phyloP scores from a whole-genome alignment of 2,797 vertebrate genomes.

The Mallotus villosus region DNA sequence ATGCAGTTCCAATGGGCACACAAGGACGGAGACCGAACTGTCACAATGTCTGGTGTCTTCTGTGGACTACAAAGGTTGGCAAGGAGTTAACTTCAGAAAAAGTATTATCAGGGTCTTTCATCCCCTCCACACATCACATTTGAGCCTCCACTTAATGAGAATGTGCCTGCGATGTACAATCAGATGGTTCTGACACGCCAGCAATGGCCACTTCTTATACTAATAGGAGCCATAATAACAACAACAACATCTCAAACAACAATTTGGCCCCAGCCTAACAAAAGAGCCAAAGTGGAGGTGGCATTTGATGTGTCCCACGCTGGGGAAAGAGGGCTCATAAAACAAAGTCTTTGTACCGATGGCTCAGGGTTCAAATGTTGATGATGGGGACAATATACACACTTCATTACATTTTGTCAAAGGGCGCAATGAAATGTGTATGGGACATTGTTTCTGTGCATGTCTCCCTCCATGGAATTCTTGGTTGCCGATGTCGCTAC shows the following conservation, averaged over 20 bases:
- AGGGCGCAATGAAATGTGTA: constrained; percentile 82
- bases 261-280: constrained; percentile 68
- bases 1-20: not conserved
- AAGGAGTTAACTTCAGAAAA: constrained; percentile 59
- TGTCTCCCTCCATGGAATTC: constrained; percentile 81
- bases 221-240: constrained; percentile 69
- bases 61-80: constrained; percentile 52
- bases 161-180: constrained; percentile 51
- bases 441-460: constrained; percentile 80
- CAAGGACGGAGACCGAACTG: not conserved
- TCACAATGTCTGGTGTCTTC: constrained; percentile 36
- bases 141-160: constrained; percentile 60
- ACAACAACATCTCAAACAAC: constrained; percentile 71
- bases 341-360: constrained; percentile 78
- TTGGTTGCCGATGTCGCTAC: constrained; percentile 80
- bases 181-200: constrained; percentile 66
- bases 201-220: constrained; percentile 61
- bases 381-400: constrained; percentile 79
- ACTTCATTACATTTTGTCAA: constrained; percentile 89
- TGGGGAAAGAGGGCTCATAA: constrained; percentile 74
- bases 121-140: constrained; percentile 45
- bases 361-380: constrained; percentile 75
- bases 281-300: constrained; percentile 73
- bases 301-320: constrained; percentile 81
- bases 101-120: constrained; percentile 47